A percentile compares a stretch with the other conserved stretches of the same genome.
phyloP scores from a whole-genome alignment of 2,797 vertebrate species.

The Fundulus diaphanus region DNA sequence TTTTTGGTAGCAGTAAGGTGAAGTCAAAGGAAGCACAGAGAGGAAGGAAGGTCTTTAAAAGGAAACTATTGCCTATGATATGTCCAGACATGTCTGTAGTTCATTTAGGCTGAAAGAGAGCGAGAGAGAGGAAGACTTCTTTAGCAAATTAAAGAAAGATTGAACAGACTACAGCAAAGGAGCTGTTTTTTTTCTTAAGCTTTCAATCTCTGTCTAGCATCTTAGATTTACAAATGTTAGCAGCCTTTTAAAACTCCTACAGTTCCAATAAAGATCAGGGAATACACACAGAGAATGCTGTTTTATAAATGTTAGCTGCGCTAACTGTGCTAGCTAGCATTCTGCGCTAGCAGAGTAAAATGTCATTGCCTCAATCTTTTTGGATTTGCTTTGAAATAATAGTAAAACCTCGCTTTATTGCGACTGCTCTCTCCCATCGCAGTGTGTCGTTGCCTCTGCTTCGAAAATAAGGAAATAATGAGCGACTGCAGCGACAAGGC shows the following conservation, averaged over 20 bases:
- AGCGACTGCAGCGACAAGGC: background rate
- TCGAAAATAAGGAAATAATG: background rate
- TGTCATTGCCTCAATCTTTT: background rate
- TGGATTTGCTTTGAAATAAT: background rate
- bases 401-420: background rate
- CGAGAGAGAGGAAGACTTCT: background rate
- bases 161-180: background rate
- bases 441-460: background rate
- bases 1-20: background rate
- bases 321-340: background rate
- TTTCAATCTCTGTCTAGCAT: background rate
- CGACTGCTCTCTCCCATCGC: background rate
- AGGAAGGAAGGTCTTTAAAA: background rate
- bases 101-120: background rate
- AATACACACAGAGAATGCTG: background rate
- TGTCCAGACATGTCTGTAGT: background rate
- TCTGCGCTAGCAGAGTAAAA: background rate
- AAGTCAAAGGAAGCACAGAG: background rate
- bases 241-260: background rate
- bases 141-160: background rate
- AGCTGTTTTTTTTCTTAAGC: background rate
- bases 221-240: background rate
- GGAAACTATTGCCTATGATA: background rate
- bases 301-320: background rate
- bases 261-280: background rate